A percentile compares a stretch with the other conserved stretches of the same genome.
Conservation (phyloP, 2,888 invertebrate species). For the Luperina testacea region DNA sequence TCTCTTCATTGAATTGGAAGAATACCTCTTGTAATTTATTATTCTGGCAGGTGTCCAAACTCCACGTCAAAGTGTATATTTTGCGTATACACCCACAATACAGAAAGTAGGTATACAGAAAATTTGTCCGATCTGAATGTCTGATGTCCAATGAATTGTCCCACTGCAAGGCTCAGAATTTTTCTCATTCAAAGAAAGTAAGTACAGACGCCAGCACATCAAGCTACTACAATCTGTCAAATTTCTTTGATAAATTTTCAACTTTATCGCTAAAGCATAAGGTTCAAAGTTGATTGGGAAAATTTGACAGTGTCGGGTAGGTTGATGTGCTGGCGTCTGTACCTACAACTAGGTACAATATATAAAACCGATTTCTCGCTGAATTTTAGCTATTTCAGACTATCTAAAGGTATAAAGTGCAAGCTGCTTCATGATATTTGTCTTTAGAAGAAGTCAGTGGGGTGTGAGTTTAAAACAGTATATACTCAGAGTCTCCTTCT, state of each 20-base stretch:
- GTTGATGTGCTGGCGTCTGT: too few relatives aligned
- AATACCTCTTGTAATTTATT: neutral
- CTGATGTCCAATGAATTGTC: neutral
- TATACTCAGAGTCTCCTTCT: neutral
- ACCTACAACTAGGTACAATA: neutral
- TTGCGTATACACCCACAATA: neutral
- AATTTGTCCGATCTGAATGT: neutral
- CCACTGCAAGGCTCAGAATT: too few relatives aligned
- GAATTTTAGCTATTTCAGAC: neutral
- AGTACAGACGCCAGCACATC: too few relatives aligned
- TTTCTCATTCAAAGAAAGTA: neutral
- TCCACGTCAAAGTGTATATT: too few relatives aligned
- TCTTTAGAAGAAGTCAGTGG: conserved; percentile 6
- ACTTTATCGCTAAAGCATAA: too few relatives aligned
- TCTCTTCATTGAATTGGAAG: neutral
- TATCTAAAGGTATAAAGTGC: neutral
- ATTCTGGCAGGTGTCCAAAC: too few relatives aligned
- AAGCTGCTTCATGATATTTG: neutral
- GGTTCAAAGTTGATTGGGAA: too few relatives aligned
- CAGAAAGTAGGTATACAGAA: neutral
- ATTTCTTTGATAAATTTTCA: too few relatives aligned
- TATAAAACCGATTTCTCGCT: neutral
- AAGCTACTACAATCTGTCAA: too few relatives aligned
- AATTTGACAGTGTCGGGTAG: too few relatives aligned
- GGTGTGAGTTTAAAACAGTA: neutral